phyloP scores from a whole-genome alignment of 2,113 vertebrate species.

The Cyprinodon tularosa region DNA sequence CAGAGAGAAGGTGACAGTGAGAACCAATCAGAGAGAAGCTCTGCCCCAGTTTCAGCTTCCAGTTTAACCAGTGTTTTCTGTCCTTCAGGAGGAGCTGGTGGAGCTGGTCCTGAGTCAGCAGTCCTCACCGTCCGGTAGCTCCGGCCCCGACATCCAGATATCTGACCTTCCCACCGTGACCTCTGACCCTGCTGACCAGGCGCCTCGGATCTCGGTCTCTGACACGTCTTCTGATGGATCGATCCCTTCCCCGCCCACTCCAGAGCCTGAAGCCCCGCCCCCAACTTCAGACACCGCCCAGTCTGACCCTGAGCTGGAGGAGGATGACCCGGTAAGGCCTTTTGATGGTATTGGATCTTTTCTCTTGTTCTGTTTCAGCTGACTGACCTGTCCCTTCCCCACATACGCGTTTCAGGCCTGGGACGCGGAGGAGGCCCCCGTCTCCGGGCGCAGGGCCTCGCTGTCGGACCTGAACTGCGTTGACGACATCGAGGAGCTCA shows the following conservation, averaged over 20 bases:
- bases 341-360: not conserved
- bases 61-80: not conserved
- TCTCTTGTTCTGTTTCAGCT: not conserved
- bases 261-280: slow-evolving; percentile 14
- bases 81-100: slow-evolving; percentile 87
- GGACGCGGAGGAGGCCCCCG: slow-evolving; percentile 85
- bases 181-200: not conserved
- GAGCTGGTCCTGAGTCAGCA: slow-evolving; percentile 89
- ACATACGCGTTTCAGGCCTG: slow-evolving; percentile 71
- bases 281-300: slow-evolving; percentile 12
- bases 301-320: slow-evolving; percentile 16
- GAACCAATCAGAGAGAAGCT: not conserved
- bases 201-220: slow-evolving; percentile 11
- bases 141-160: slow-evolving; percentile 13
- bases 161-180: slow-evolving; percentile 19
- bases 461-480: slow-evolving; percentile 85
- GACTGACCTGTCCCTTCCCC: not conserved
- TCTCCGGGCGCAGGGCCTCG: slow-evolving; percentile 87
- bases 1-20: slow-evolving; percentile 83
- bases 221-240: slow-evolving; percentile 22
- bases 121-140: slow-evolving; percentile 63
- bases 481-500: slow-evolving; percentile 88
- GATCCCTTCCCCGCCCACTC: not conserved
- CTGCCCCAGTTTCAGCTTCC: not conserved
- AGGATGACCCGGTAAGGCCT: slow-evolving; percentile 67